Evolutionary conservation across 2,888 invertebrate genomes (phyloP), one percentile per base, ranked within the genome.

Genomic region (Lasius platythorax): DNA sequence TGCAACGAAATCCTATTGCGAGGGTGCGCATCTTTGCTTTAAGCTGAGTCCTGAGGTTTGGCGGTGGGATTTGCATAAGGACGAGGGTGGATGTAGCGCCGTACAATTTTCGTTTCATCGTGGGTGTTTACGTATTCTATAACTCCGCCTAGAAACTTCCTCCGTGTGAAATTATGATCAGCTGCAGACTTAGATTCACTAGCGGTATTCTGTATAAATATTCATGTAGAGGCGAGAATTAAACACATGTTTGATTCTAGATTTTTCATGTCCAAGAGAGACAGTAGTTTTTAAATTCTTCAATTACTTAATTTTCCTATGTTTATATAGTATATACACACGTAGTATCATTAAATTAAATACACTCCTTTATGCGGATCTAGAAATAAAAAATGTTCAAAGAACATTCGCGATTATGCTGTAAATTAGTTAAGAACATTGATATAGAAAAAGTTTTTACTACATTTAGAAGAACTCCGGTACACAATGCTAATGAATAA

Each of bases 71-170:
- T 89, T 89, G 85, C 89, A 87, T 85, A 84, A 85, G 82, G 85
- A 82, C 84, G 83, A 88, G 64, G 72, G 72, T 72, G 46, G 79
- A 81, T 81, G 72, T 88, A 84, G 66, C 83, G 78, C 75, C 82
- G 84, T 84, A 87, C 81, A 89, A 89, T 87, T 87, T 89, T 87
- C 88, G 89, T 90, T 90, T 90, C 88, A 90, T 90, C 90, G 85
- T 64, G 28, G 82, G 85, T 90, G 87, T 90, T 90, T 89, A 85
- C 85, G 83, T 84, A 89, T 89, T 89, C 90, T 85, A 86, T 83
- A 84, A 84, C 75, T 82, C 86, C 75, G 67, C 81, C 73, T 76
- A 37, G 79, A 72, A 81, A 81, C 72, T 81, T 81, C 79, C 72
- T 63, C 61, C 79, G 72, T 81, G 79, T 81, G 61, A 81, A 81